A percentile compares a stretch with the other conserved stretches of the same genome.
These are phyloP conservation scores for Falcunculus frontatus DNA, from an alignment of 2,113 vertebrate genomes.

Conservation along the genomic window DNA sequence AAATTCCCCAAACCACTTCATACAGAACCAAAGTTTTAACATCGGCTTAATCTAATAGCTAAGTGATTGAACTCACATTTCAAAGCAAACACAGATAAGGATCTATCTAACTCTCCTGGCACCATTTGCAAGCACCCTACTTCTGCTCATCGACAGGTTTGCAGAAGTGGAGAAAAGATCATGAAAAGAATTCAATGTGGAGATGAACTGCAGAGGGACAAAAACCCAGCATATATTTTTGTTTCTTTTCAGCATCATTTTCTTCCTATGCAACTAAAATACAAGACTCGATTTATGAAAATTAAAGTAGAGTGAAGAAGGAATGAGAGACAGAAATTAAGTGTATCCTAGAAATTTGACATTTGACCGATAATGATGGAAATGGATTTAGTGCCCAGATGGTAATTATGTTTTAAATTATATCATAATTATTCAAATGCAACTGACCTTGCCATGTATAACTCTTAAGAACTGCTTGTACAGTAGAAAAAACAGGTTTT, in stretches of 20 bases:
- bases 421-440: constrained; percentile 40
- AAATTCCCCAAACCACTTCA: background rate
- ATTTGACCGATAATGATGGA: background rate
- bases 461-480: constrained; percentile 2
- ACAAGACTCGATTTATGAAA: background rate
- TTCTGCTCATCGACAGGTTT: background rate
- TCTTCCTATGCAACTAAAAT: background rate
- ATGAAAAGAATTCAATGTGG: background rate
- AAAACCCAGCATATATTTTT: background rate
- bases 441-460: constrained; percentile 30
- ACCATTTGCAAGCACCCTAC: background rate
- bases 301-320: background rate
- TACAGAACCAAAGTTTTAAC: background rate
- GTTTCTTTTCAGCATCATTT: background rate
- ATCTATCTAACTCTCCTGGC: background rate
- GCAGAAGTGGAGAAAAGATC: background rate
- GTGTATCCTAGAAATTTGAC: background rate
- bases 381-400: constrained; percentile 1
- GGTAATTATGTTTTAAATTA: constrained; percentile 32
- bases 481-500: background rate
- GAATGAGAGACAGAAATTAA: constrained; percentile 7
- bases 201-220: background rate
- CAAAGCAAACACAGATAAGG: background rate
- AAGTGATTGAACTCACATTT: background rate
- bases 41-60: background rate